Base-by-base conservation (phyloP, 1,140 invertebrate species). In the Tachypleus tridentatus region DNA sequence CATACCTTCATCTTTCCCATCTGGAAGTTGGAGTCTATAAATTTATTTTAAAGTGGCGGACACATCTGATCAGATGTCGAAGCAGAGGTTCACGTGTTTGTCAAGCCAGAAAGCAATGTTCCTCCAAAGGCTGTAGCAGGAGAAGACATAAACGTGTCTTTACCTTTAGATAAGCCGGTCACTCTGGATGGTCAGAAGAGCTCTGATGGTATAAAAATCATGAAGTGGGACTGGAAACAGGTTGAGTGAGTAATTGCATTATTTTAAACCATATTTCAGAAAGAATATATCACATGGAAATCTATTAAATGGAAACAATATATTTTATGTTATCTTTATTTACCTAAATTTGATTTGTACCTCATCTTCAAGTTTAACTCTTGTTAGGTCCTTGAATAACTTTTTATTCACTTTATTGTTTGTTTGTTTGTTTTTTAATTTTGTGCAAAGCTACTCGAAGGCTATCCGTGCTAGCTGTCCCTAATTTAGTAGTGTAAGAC, bases 1-100 rank as follows among this genome's bases (percentile, higher is more conserved):
- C 92, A 2, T 91, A 88, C 73, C 79, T 91, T 56, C 84, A 88
- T 73, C 77, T 97, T 4, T 92, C 89, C 3, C 90, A 95, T 76
- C 79, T 97, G 63, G 89, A 94, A 74, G 88, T 92, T 73, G 93
- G 93, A 62, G 88, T 94, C 77, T 97, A 97, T 73, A 94, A 89
- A 5, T 97, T 96, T 79, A 86, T 89, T 6, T 78, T 97, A 4
- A 93, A 80, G 93, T 97, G 3, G 94, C 88, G 5, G 93, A 97
- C 73, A 86, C 86, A 66, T 87, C 88, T 3, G 87, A 87, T 3
- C 92, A 96, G 78, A 86, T 82, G 5, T 91, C 51, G 86, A 85
- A 1, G 87, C 91, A 0, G 88, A 86, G 71, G 90, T 95, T 3
- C 89, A 91, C 73, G 91, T 97, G 3, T 94, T 95, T 78, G 93